Conservation (phyloP, 2,797 vertebrate species). For the Neomorphus geoffroyi region DNA sequence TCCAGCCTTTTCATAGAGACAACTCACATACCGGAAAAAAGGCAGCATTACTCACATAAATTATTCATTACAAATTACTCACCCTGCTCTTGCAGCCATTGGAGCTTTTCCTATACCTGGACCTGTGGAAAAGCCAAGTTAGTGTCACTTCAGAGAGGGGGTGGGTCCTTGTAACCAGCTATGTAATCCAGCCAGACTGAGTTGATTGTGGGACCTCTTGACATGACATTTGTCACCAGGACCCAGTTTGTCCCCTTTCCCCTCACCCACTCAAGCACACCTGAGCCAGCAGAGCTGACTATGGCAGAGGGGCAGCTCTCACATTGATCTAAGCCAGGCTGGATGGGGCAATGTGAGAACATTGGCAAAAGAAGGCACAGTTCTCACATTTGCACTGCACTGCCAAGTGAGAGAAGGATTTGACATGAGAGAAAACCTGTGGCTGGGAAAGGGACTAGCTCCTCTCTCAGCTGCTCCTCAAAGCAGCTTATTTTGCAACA, state of each 20-base stretch:
- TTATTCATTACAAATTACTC: not conserved
- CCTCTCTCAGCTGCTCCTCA: not conserved
- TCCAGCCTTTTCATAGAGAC: not conserved
- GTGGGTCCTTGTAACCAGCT: rapidly evolving
- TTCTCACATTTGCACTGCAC: not conserved
- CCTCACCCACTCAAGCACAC: not conserved
- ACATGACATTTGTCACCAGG: not conserved
- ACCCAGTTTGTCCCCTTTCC: not conserved
- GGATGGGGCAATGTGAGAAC: not conserved
- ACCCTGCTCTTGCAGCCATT: not conserved
- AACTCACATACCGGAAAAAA: not conserved
- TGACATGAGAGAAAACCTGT: not conserved
- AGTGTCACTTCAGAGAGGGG: not conserved
- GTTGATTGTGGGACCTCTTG: not conserved
- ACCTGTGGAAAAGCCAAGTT: not conserved
- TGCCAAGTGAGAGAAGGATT: not conserved
- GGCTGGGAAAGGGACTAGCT: not conserved
- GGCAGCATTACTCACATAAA: not conserved
- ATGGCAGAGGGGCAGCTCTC: not conserved
- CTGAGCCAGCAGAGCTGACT: not conserved
- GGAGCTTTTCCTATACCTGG: not conserved
- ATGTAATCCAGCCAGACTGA: not conserved
- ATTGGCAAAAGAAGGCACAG: not conserved
- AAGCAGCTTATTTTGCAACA: not conserved
- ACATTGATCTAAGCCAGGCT: not conserved